These are phyloP conservation scores for Tachina lurida DNA, from an alignment of 2,888 invertebrate species.

Conservation along the genomic window DNA sequence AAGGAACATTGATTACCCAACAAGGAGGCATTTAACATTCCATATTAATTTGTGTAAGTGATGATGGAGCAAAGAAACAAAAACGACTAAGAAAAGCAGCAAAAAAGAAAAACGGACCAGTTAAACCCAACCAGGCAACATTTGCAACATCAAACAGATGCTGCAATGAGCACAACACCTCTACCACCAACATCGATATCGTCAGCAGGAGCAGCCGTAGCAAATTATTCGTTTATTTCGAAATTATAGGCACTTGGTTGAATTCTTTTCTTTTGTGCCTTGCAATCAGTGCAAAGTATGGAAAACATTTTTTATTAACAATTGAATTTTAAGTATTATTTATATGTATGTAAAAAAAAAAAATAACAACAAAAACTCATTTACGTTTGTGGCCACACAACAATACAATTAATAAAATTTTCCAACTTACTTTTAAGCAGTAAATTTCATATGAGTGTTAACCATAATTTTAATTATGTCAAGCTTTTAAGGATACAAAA, in stretches of 20 bases:
- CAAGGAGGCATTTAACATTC: constrained; percentile 68
- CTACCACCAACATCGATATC: not conserved
- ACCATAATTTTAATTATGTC: constrained; percentile 10
- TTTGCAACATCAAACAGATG: constrained; percentile 38
- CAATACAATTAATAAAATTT: constrained; percentile 38
- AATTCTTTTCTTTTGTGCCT: constrained; percentile 45
- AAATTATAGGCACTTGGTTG: constrained; percentile 45
- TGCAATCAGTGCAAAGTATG: constrained; percentile 42
- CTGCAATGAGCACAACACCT: constrained; percentile 1
- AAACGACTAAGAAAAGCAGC: not conserved
- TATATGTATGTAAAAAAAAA: not conserved
- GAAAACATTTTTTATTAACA: constrained; percentile 54
- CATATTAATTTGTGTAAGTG: constrained; percentile 70
- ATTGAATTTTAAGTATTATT: constrained; percentile 54
- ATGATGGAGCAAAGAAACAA: constrained; percentile 54
- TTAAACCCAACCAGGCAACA: constrained; percentile 27
- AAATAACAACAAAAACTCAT: constrained; percentile 26
- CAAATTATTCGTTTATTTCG: constrained; percentile 43
- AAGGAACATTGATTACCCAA: constrained; percentile 68
- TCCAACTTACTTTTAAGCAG: not conserved
- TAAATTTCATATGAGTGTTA: not conserved
- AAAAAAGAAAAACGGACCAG: constrained; percentile 22
- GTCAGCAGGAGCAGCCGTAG: constrained; percentile 8
- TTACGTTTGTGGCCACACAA: constrained; percentile 53
- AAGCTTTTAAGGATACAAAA: not conserved